Base-by-base conservation (phyloP, 2,797 vertebrate genomes). In the Sorex maritimensis region DNA sequence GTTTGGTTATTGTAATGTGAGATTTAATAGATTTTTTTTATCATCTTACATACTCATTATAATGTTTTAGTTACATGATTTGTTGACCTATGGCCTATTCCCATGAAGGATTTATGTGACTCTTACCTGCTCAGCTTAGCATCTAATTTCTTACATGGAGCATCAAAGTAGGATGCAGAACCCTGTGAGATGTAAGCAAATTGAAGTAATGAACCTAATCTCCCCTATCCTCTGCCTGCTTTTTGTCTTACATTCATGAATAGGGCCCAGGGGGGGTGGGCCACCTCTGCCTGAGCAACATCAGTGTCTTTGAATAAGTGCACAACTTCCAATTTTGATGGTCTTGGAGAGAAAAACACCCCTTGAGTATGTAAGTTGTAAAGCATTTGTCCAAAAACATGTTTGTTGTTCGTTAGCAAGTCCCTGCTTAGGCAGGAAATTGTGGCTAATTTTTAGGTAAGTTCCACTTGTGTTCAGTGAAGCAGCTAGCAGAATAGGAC, bases 121-220 rank as follows among this genome's bases (percentile, higher is more conserved):
- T 81, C 49, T 86, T 92, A 88, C 19, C 24, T 94, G 68, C 65
- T 82, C 88, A 44, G 92, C 10, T 88, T 92, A 89, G 23, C 58
- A 67, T 30, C 38, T 58, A 1, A 84, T 93, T 84, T 95, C 44
- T 75, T 19, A 28, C 67, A 26, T 71, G 23, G 12, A 68, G 28
- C 87, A 17, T 82, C 41, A 89, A 91, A 74, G 4, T 63, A 61
- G 58, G 58, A 61, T 61, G 58, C 58, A 58, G 28, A 65, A 26
- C 74, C 41, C 85, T n/a, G 19, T 65, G 80, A 90, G 34, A 87
- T 34, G 12, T 63, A 84, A 83, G 30, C 72, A 86, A 74, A 15
- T 52, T 69, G 58, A 86, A 77, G 5, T 34, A 73, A 83, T 30
- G 1, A 67, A 26, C 9, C 1, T 61, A 21, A 28, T 67, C 34